phyloP scores from a whole-genome alignment of 1,140 invertebrate genomes.

The Hyles vespertilio region DNA sequence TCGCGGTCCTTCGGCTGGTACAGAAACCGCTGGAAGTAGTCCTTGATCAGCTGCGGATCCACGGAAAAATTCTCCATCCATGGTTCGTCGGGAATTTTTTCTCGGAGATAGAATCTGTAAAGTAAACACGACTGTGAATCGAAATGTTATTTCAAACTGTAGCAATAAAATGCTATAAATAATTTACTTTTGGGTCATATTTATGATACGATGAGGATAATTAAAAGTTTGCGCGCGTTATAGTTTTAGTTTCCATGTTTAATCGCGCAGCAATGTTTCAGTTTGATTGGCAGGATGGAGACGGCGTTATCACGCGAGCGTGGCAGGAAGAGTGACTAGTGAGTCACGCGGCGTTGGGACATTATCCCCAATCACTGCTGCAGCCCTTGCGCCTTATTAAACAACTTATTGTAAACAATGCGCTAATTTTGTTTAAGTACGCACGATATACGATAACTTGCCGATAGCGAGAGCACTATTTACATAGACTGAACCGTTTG shows the following conservation, averaged over 20 bases:
- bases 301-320: slow-evolving; percentile 54
- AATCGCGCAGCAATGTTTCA: slow-evolving; percentile 43
- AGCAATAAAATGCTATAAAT: slow-evolving; percentile 21
- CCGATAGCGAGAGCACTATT: not conserved
- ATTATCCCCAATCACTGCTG: slow-evolving; percentile 54
- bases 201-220: slow-evolving; percentile 23
- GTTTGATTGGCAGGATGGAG: slow-evolving; percentile 66
- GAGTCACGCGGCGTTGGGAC: slow-evolving; percentile 30
- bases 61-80: slow-evolving; percentile 92
- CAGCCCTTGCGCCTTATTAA: slow-evolving; percentile 36
- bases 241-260: slow-evolving; percentile 44
- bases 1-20: slow-evolving; percentile 93
- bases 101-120: slow-evolving; percentile 87
- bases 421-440: slow-evolving; percentile 25
- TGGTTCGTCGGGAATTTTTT: slow-evolving; percentile 84
- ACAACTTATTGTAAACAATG: slow-evolving; percentile 18
- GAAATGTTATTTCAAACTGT: slow-evolving; percentile 6
- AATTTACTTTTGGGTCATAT: slow-evolving; percentile 58
- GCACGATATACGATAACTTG: slow-evolving; percentile 2
- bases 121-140: slow-evolving; percentile 18
- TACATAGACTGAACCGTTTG: not conserved
- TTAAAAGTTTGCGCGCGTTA: slow-evolving; percentile 37
- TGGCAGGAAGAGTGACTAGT: slow-evolving; percentile 68
- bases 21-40: slow-evolving; percentile 93
- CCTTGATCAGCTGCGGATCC: slow-evolving; percentile 92